Evolutionary conservation across 2,113 vertebrate genomes (phyloP).

Genomic region (Psittacara wagleri): DNA sequence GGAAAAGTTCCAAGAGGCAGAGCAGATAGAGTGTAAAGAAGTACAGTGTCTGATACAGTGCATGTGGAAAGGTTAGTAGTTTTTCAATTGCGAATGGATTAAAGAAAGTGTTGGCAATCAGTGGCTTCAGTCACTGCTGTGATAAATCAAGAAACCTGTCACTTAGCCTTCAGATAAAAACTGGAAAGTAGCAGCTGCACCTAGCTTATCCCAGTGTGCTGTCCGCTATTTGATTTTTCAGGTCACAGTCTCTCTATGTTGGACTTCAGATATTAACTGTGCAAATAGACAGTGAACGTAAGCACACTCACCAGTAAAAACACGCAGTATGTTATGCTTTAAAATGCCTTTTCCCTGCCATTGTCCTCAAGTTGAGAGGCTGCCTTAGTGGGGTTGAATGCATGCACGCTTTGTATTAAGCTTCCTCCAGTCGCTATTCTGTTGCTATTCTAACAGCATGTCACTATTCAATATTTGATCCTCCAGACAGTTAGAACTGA

Average conservation of each 20-base stretch:
- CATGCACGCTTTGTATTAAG: neutral
- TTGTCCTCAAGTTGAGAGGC: neutral
- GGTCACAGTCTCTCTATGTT: neutral
- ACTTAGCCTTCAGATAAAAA: neutral
- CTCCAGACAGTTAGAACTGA: neutral
- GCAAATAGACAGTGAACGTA: neutral
- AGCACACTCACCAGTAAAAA: neutral
- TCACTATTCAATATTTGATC: neutral
- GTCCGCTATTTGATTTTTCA: neutral
- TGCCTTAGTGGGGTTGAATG: neutral
- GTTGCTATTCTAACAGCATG: too few species aligned
- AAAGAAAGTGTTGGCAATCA: neutral
- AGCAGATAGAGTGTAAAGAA: neutral
- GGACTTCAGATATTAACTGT: neutral
- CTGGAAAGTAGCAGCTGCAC: neutral
- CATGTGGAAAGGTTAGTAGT: neutral
- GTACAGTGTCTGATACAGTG: rapidly evolving
- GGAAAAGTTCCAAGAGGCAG: neutral
- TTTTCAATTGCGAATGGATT: neutral
- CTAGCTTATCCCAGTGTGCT: neutral
- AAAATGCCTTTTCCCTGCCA: neutral
- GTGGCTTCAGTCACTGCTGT: neutral
- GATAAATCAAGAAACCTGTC: neutral
- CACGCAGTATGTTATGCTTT: neutral
- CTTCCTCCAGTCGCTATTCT: neutral